phyloP scores from a whole-genome alignment of 2,113 vertebrate species.

The Rana temporaria region DNA sequence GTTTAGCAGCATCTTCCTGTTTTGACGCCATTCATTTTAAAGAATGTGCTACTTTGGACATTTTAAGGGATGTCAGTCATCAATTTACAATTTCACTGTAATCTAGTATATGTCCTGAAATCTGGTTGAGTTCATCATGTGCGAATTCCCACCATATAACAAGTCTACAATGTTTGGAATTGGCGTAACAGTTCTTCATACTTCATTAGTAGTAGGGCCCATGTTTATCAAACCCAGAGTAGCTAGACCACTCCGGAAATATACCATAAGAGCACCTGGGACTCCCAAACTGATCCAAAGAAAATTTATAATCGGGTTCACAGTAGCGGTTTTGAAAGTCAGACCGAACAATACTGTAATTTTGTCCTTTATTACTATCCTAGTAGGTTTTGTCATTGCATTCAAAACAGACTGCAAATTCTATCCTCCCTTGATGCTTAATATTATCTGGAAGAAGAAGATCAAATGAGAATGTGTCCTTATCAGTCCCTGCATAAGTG shows the following conservation, averaged over 20 bases:
- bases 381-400: slow-evolving; percentile 78
- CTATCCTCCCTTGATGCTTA: slow-evolving; percentile 73
- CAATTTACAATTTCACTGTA: not conserved
- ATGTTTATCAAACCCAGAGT: slow-evolving; percentile 83
- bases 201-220: slow-evolving; percentile 89
- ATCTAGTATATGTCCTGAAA: slow-evolving; percentile 22
- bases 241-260: slow-evolving; percentile 91
- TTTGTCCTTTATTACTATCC: slow-evolving; percentile 92
- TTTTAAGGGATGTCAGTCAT: not conserved
- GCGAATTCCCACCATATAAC: slow-evolving; percentile 51
- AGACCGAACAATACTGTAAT: slow-evolving; percentile 83
- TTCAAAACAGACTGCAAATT: slow-evolving; percentile 89
- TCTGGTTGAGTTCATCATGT: not conserved
- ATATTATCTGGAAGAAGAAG: slow-evolving; percentile 78
- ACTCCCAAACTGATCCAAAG: slow-evolving; percentile 88
- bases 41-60: slow-evolving; percentile 3
- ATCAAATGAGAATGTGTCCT: slow-evolving; percentile 92
- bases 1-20: slow-evolving; percentile 55
- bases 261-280: slow-evolving; percentile 88
- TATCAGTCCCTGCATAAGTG: slow-evolving; percentile 78
- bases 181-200: slow-evolving; percentile 31
- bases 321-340: slow-evolving; percentile 36
- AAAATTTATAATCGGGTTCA: slow-evolving; percentile 70
- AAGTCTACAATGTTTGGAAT: slow-evolving; percentile 28
- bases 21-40: not conserved